A percentile compares a stretch with the other conserved stretches of the same genome.
Evolutionary conservation across 2,888 invertebrate genomes (phyloP).

Genomic region (Meiosimyza decipiens): DNA sequence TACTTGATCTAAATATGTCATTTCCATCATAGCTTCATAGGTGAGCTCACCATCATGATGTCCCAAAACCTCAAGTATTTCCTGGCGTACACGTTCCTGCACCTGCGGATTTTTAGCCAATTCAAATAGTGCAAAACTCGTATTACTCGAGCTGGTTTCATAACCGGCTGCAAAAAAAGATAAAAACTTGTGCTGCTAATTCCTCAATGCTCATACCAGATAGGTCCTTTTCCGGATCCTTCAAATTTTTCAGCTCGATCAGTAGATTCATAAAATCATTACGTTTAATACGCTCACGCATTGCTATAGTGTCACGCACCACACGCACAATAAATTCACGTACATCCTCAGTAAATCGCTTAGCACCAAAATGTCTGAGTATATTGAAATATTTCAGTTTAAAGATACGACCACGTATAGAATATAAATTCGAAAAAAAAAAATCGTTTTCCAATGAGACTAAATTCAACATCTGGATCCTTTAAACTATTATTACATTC

Average conservation of each 20-base stretch:
- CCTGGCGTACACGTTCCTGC: conserved; percentile 66
- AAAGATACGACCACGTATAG: conserved; percentile 48
- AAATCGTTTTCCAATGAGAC: conserved; percentile 51
- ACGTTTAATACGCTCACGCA: conserved; percentile 49
- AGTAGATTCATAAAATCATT: conserved; percentile 57
- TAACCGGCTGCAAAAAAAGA: conserved; percentile 71
- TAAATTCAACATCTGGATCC: conserved; percentile 62
- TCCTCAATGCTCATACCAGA: conserved; percentile 65
- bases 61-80: conserved; percentile 63
- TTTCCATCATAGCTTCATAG: conserved; percentile 67
- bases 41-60: conserved; percentile 64
- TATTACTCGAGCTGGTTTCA: conserved; percentile 69
- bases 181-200: conserved; percentile 69
- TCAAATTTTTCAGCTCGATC: conserved; percentile 50
- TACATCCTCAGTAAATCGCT: neutral
- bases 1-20: conserved; percentile 68
- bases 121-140: conserved; percentile 68
- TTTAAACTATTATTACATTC: conserved; percentile 66
- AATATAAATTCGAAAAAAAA: too few species aligned
- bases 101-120: conserved; percentile 67
- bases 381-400: conserved; percentile 41
- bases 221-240: conserved; percentile 27
- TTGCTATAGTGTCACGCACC: conserved; percentile 49
- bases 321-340: conserved; percentile 49
- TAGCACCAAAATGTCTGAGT: conserved; percentile 36